These are phyloP conservation scores for Emydoidea blandingii DNA, from an alignment of 2,797 vertebrate genomes.

Conservation along the genomic window DNA sequence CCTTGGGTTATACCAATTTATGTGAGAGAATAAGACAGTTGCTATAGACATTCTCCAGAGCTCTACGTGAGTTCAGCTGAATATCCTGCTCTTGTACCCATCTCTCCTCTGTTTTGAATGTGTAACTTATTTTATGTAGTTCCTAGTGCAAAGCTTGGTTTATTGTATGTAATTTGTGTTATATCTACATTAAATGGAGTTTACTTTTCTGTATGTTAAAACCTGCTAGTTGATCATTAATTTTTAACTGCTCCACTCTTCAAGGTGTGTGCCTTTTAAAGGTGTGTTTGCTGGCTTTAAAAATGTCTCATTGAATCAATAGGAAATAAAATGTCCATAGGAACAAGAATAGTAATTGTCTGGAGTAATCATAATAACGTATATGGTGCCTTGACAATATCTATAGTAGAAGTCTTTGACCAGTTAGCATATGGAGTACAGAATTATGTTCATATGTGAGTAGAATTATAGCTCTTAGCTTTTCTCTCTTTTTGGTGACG, in stretches of 20 bases:
- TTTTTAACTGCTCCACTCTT: background rate
- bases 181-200: background rate
- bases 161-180: background rate
- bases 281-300: background rate
- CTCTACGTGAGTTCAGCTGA: background rate
- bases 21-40: background rate
- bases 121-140: background rate
- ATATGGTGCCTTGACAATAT: constrained; percentile 58
- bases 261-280: background rate
- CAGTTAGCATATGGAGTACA: constrained; percentile 41
- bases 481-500: background rate
- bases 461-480: background rate
- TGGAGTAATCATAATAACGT: constrained; percentile 40
- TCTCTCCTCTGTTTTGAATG: background rate
- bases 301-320: background rate
- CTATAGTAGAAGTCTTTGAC: constrained; percentile 32
- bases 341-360: background rate
- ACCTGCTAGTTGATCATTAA: constrained; percentile 18
- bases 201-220: background rate
- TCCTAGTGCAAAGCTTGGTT: background rate
- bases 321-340: background rate
- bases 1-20: background rate
- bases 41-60: background rate
- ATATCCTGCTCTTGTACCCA: background rate
- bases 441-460: constrained; percentile 59